These are phyloP conservation scores for Fragum fragum DNA, from an alignment of 2,888 invertebrate genomes.

Conservation along the genomic window DNA sequence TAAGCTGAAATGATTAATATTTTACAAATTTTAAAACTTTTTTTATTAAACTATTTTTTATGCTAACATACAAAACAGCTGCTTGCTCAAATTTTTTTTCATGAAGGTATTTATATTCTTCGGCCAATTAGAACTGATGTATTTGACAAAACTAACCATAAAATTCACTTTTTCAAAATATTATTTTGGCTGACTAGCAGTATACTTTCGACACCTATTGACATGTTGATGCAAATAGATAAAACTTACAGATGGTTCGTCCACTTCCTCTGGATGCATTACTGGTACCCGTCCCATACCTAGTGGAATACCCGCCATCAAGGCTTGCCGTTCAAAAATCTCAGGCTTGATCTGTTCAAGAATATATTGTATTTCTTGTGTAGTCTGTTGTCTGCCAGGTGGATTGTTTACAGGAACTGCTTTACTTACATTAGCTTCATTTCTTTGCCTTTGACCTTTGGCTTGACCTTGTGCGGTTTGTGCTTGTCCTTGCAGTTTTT, in stretches of 20 bases:
- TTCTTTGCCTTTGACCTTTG: not conserved
- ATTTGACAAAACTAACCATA: no score
- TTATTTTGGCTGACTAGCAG: no score
- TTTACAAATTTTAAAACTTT: no score
- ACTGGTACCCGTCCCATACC: conserved; percentile 40
- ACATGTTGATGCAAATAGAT: not conserved
- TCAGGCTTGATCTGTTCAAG: conserved; percentile 6
- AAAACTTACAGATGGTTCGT: conserved; percentile 37
- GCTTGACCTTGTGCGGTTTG: not conserved
- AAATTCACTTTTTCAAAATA: no score
- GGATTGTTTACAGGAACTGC: not conserved
- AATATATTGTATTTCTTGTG: not conserved
- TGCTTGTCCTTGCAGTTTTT: conserved; percentile 26
- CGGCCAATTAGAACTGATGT: no score
- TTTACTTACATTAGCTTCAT: conserved; percentile 16
- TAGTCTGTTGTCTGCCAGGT: conserved; percentile 10
- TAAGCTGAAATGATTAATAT: no score
- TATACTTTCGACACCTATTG: no score
- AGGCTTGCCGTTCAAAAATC: not conserved
- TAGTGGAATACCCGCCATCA: not conserved
- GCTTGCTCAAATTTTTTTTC: no score
- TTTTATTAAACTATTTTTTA: no score
- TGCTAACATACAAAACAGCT: no score
- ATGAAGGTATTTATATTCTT: no score
- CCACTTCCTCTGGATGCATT: conserved; percentile 55